These are phyloP conservation scores for Spinibarbus caldwelli DNA, from an alignment of 2,797 vertebrate genomes.

Conservation along the genomic window DNA sequence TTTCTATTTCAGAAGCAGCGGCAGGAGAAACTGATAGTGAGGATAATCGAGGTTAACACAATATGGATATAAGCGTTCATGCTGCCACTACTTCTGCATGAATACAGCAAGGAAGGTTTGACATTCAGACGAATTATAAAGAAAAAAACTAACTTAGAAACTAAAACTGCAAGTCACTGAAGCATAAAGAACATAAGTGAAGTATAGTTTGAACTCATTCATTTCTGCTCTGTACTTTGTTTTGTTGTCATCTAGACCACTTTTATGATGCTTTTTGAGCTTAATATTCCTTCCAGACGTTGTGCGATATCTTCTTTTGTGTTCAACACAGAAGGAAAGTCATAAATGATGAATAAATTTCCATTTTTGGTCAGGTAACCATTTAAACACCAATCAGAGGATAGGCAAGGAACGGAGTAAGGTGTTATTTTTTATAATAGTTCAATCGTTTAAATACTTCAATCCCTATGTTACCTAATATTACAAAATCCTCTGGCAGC, in stretches of 20 bases:
- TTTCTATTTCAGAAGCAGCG: constrained; percentile 10
- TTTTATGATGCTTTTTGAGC: neutral
- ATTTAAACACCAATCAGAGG: neutral
- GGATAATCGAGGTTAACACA: too few relatives aligned
- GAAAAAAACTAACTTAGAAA: neutral
- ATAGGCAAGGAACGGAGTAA: neutral
- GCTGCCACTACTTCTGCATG: neutral
- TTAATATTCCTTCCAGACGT: too few relatives aligned
- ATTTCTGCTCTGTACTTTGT: neutral
- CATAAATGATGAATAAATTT: neutral
- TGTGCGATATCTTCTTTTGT: neutral
- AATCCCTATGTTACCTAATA: too few relatives aligned
- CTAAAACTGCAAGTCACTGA: neutral
- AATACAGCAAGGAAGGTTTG: neutral
- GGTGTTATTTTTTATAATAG: neutral
- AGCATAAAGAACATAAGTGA: neutral
- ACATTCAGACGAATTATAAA: neutral
- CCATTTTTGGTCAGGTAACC: neutral
- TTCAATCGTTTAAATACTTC: neutral
- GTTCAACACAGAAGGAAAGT: neutral
- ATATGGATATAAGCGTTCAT: too few relatives aligned
- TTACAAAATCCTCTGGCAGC: neutral
- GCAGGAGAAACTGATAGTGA: neutral
- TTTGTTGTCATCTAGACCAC: neutral
- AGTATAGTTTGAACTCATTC: neutral